These are phyloP conservation scores for Acrossocheilus wenchowensis DNA, from an alignment of 2,797 vertebrate genomes.

Conservation along the genomic window DNA sequence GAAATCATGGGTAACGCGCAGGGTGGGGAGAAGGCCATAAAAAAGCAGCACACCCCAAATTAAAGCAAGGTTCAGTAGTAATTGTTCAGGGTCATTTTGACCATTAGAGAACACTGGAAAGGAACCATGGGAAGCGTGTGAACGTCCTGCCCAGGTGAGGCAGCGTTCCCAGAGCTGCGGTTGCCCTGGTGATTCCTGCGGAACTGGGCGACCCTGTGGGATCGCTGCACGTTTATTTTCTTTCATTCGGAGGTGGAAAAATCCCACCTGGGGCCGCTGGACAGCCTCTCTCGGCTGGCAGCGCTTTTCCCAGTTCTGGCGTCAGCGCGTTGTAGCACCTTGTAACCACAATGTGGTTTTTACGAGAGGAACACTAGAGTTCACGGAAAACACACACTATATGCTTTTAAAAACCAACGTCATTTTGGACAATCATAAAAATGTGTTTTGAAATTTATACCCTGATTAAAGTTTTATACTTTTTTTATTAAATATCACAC, in stretches of 20 bases:
- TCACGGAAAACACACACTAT: conserved; percentile 61
- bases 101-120: conserved; percentile 46
- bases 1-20: conserved; percentile 37
- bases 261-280: conserved; percentile 51
- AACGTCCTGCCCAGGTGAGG: conserved; percentile 47
- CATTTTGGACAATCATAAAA: conserved; percentile 57
- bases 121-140: conserved; percentile 40
- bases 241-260: conserved; percentile 57
- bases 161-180: conserved; percentile 47
- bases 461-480: conserved; percentile 55
- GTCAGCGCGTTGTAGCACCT: conserved; percentile 62
- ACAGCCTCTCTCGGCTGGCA: conserved; percentile 48
- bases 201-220: conserved; percentile 45
- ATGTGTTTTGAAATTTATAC: conserved; percentile 53
- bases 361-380: conserved; percentile 62
- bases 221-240: conserved; percentile 59
- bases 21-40: conserved; percentile 33
- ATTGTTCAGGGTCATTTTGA: conserved; percentile 40
- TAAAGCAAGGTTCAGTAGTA: conserved; percentile 25
- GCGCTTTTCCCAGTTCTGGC: conserved; percentile 52
- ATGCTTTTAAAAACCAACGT: conserved; percentile 55
- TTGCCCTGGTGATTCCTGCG: conserved; percentile 41
- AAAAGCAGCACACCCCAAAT: conserved; percentile 50
- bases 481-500: conserved; percentile 51
- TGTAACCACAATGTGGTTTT: conserved; percentile 61